Percentiles rank a stretch among this genome's conserved stretches.
These are phyloP conservation scores for Hyppa rectilinea DNA, from an alignment of 2,888 invertebrate genomes.

Conservation along the genomic window DNA sequence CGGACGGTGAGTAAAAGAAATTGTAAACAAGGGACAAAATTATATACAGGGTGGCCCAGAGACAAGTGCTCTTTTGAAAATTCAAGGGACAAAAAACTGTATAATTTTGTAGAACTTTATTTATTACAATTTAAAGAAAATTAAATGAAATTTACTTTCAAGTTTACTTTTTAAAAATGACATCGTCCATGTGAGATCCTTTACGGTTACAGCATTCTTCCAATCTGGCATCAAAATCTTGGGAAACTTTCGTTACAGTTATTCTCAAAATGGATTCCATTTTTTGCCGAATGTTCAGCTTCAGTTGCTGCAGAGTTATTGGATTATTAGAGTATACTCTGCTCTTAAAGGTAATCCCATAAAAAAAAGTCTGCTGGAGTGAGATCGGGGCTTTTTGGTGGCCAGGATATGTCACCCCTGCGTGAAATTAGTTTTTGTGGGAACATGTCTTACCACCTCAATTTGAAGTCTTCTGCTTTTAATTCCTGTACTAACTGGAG, in stretches of 20 bases:
- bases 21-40: not conserved
- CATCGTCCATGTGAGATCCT: not conserved
- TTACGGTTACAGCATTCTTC: conserved; percentile 11
- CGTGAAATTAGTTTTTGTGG: not conserved
- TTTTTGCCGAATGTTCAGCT: not conserved
- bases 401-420: conserved; percentile 1
- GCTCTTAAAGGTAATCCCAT: conserved; percentile 1
- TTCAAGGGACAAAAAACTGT: too few species aligned
- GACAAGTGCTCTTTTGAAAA: too few species aligned
- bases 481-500: not conserved
- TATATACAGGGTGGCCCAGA: too few species aligned
- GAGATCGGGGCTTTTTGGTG: conserved; percentile 2
- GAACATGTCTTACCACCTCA: conserved; percentile 1
- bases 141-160: too few species aligned
- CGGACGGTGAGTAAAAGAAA: too few species aligned
- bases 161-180: too few species aligned
- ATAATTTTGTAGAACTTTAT: too few species aligned
- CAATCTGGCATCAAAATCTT: conserved; percentile 5
- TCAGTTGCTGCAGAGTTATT: too few species aligned
- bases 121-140: too few species aligned
- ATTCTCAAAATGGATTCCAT: not conserved
- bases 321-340: not conserved
- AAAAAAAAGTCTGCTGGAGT: conserved; percentile 2
- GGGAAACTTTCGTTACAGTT: not conserved
- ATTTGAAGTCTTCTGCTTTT: too few species aligned